Evolutionary conservation across 2,113 vertebrate species (phyloP).

Genomic region (Camelus dromedarius): DNA sequence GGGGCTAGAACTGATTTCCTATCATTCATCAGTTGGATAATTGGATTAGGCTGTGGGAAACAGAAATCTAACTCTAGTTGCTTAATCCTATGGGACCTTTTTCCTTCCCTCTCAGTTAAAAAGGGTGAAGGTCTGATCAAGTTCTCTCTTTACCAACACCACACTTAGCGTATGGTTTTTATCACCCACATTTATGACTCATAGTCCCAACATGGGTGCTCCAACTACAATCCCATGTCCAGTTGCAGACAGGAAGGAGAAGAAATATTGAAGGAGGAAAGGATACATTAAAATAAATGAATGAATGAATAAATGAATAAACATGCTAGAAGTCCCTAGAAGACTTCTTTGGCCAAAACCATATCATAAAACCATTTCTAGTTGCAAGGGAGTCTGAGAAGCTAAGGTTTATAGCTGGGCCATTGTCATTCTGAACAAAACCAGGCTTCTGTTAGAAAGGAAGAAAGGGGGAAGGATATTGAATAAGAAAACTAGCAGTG

Average conservation of each 20-base stretch:
- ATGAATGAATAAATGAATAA: neutral
- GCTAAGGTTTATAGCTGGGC: neutral
- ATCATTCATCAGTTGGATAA: slow-evolving; percentile 33
- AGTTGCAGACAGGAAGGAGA: neutral
- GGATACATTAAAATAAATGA: neutral
- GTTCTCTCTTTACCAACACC: neutral
- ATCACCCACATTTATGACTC: neutral
- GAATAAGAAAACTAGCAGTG: neutral
- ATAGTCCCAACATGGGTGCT: neutral
- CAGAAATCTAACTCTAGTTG: slow-evolving; percentile 42
- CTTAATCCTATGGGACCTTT: neutral
- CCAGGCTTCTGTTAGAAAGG: neutral
- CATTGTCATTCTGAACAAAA: neutral
- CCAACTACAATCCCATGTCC: neutral
- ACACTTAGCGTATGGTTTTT: neutral
- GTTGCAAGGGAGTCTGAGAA: neutral
- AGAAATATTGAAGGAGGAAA: neutral
- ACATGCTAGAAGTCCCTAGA: neutral
- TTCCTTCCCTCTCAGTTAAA: neutral
- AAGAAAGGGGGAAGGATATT: neutral
- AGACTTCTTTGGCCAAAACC: neutral
- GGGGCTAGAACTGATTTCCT: neutral
- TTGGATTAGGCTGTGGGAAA: neutral
- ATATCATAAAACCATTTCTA: neutral
- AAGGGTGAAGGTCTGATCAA: neutral